These are phyloP conservation scores for Emmelina monodactyla DNA, from an alignment of 2,888 invertebrate genomes.

Conservation along the genomic window DNA sequence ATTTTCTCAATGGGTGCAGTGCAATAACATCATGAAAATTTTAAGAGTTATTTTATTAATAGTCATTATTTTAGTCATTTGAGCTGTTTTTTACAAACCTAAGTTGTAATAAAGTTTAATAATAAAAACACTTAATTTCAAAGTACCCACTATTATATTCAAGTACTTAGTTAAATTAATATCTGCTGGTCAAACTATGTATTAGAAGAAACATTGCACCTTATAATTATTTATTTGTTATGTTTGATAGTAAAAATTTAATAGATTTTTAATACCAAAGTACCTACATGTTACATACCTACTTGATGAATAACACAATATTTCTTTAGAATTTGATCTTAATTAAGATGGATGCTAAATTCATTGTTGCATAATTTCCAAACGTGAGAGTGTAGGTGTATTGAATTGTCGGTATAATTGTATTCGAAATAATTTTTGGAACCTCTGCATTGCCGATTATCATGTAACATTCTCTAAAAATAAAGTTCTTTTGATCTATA, in stretches of 20 bases:
- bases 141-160: no score
- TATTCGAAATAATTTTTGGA: constrained; percentile 58
- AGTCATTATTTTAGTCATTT: no score
- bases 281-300: constrained; percentile 18
- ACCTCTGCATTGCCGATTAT: constrained; percentile 65
- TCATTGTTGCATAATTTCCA: constrained; percentile 52
- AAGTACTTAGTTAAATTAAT: no score
- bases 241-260: constrained; percentile 30
- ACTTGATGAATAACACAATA: constrained; percentile 40
- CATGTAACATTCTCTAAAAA: constrained; percentile 63
- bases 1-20: constrained; percentile 36
- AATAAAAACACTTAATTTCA: no score
- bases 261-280: constrained; percentile 2
- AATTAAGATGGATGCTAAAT: constrained; percentile 43
- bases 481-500: constrained; percentile 67
- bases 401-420: constrained; percentile 56
- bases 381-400: constrained; percentile 55
- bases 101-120: no score
- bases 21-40: no score
- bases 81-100: no score
- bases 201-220: constrained; percentile 41
- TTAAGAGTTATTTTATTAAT: no score
- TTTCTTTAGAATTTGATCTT: constrained; percentile 42
- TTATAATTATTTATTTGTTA: constrained; percentile 35
- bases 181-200: constrained; percentile 1